These are phyloP conservation scores for Porites lobata DNA, from an alignment of 92 coral and sea anemone species.

Conservation along the genomic window DNA sequence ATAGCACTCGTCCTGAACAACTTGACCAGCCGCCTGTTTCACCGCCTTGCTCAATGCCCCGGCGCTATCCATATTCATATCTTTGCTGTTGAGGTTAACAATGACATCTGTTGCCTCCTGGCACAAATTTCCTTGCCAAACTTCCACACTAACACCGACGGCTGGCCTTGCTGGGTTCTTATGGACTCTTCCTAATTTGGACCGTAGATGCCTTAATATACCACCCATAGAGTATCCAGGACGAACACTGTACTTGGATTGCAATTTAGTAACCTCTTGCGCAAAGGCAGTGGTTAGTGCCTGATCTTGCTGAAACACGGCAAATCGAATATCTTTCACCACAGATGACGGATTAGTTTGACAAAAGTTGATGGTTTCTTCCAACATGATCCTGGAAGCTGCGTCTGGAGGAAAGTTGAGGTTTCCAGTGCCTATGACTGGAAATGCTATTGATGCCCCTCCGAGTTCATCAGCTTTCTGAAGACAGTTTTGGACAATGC, in stretches of 20 bases:
- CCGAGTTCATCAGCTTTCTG: constrained; percentile 59
- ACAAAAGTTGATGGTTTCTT: constrained; percentile 64
- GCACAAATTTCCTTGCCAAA: constrained; percentile 48
- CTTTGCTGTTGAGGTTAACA: constrained; percentile 66
- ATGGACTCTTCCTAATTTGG: not conserved
- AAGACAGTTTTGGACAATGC: constrained; percentile 68
- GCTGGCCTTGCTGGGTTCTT: not conserved
- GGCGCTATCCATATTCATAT: constrained; percentile 67
- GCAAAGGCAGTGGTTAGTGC: constrained; percentile 56
- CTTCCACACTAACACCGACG: constrained; percentile 19
- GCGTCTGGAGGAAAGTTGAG: constrained; percentile 71
- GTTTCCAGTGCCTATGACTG: constrained; percentile 88
- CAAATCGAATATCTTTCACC: constrained; percentile 76
- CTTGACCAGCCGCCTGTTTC: constrained; percentile 6
- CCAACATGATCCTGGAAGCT: constrained; percentile 68
- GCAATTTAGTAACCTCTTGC: constrained; percentile 43
- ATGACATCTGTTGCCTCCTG: constrained; percentile 68
- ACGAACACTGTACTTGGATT: not conserved
- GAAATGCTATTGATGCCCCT: constrained; percentile 75
- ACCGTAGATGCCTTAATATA: not conserved
- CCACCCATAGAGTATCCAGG: not conserved
- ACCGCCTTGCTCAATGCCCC: constrained; percentile 71
- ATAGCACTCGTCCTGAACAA: constrained; percentile 54
- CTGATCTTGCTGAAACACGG: constrained; percentile 74
- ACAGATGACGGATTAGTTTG: constrained; percentile 27